Conservation (phyloP, 2,113 vertebrate species). For the Clupea harengus region DNA sequence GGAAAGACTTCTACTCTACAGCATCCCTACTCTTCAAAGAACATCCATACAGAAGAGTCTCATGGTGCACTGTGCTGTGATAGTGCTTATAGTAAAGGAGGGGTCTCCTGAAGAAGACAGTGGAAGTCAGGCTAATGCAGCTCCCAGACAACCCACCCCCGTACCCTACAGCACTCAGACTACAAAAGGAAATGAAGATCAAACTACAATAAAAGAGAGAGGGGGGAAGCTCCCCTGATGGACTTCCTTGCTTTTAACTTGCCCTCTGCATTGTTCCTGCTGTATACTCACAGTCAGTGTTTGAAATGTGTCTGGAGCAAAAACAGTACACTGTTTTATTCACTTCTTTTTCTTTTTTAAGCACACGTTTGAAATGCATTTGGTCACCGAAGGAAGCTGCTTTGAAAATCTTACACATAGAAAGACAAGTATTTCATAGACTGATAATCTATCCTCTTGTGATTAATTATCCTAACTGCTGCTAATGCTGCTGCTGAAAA, state of each 20-base stretch:
- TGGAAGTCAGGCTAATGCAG: neutral
- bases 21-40: neutral
- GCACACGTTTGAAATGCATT: neutral
- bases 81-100: neutral
- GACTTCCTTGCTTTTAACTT: conserved; percentile 16
- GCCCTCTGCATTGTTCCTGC: neutral
- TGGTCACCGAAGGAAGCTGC: neutral
- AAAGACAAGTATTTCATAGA: neutral
- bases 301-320: neutral
- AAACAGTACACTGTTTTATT: neutral
- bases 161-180: conserved; percentile 5
- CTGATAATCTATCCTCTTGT: no score
- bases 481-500: no score
- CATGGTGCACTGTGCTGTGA: neutral
- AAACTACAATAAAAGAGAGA: neutral
- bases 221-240: neutral
- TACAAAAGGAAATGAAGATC: conserved; percentile 16
- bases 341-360: neutral
- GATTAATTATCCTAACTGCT: no score
- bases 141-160: neutral
- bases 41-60: neutral
- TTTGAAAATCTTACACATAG: neutral
- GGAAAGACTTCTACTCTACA: neutral
- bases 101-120: neutral
- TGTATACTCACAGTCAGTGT: neutral